Evolutionary conservation across 2,888 invertebrate species (phyloP).

Genomic region (Scrobipalpa costella): DNA sequence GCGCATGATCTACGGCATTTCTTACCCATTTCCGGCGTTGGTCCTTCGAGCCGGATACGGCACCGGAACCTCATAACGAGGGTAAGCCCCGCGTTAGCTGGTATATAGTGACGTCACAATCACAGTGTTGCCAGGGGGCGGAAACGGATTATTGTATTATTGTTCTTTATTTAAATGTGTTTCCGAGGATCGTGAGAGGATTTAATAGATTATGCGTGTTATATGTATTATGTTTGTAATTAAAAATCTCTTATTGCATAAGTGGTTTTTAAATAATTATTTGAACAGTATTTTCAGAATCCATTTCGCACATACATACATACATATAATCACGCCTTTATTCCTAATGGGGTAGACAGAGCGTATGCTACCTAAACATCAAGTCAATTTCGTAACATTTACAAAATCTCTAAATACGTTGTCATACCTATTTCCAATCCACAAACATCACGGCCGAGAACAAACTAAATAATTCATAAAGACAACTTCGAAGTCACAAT

Average conservation of each 20-base stretch:
- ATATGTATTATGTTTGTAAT: no score
- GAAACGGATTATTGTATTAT: constrained; percentile 22
- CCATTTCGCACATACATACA: no score
- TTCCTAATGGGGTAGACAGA: no score
- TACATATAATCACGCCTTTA: no score
- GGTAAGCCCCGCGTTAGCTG: constrained; percentile 38
- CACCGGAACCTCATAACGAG: constrained; percentile 70
- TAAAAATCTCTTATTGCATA: no score
- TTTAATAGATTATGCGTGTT: background rate
- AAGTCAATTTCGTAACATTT: no score
- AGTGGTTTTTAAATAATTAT: no score
- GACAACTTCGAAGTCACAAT: background rate
- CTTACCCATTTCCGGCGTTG: constrained; percentile 64
- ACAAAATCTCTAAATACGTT: background rate
- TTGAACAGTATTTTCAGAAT: no score
- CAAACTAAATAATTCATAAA: background rate
- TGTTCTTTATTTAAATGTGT: background rate
- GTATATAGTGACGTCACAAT: constrained; percentile 30
- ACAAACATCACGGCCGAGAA: background rate
- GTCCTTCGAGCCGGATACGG: constrained; percentile 65
- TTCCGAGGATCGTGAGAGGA: background rate
- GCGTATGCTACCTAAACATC: no score
- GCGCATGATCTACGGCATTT: constrained; percentile 43
- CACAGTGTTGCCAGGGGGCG: constrained; percentile 10
- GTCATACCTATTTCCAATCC: background rate